Conservation (phyloP, 2,797 vertebrate species). For the Catamblyrhynchus diadema region DNA sequence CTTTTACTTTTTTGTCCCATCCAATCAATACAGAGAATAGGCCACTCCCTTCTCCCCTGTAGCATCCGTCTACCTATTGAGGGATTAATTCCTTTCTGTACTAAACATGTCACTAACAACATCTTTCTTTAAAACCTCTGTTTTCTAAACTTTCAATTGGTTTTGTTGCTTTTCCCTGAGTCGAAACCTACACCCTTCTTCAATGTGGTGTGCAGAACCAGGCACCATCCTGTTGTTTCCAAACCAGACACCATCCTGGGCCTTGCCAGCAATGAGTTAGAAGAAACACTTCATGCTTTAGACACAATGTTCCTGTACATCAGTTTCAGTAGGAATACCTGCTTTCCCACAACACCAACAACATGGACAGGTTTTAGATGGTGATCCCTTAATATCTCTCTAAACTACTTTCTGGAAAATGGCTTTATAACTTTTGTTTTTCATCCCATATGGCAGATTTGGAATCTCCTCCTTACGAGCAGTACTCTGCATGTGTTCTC, state of each 20-base stretch:
- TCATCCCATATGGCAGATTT: not conserved
- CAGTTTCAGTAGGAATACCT: not conserved
- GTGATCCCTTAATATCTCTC: not conserved
- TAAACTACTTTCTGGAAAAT: not conserved
- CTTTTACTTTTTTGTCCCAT: not conserved
- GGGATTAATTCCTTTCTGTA: not conserved
- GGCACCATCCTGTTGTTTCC: not conserved
- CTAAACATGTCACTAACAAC: not conserved
- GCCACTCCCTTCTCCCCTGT: not conserved
- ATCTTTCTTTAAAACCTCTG: not conserved
- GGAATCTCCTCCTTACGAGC: not conserved
- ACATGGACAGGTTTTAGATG: not conserved
- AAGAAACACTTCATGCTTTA: not conserved
- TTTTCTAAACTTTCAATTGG: not conserved
- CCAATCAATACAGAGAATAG: not conserved
- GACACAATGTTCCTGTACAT: not conserved
- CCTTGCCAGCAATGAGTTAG: not conserved
- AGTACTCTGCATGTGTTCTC: not conserved
- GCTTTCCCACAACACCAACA: not conserved
- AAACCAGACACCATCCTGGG: not conserved
- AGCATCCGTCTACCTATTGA: not conserved
- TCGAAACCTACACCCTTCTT: not conserved
- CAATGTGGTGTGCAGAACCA: not conserved
- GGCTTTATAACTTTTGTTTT: not conserved
- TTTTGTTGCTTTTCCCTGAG: not conserved